Percentiles rank a stretch among this genome's conserved stretches.
Conservation (phyloP, 2,797 vertebrate genomes). For the Poeciliopsis turneri region DNA sequence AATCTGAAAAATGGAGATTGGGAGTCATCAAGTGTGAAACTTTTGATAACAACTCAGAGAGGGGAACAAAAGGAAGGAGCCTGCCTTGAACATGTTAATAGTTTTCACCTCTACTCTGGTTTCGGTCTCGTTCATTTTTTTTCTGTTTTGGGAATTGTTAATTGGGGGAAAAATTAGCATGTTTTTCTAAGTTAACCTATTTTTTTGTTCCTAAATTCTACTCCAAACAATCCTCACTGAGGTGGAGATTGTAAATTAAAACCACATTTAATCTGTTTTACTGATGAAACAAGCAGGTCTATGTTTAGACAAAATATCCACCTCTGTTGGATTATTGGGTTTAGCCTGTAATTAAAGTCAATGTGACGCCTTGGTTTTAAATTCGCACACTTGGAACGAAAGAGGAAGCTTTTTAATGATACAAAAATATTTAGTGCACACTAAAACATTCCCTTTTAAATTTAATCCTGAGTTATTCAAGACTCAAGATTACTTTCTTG, state of each 20-base stretch:
- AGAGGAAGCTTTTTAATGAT: background rate
- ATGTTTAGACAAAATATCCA: background rate
- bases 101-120: conserved; percentile 44
- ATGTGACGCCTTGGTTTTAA: background rate
- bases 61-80: conserved; percentile 36
- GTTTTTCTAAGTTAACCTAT: background rate
- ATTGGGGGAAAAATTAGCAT: background rate
- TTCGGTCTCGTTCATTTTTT: conserved; percentile 62
- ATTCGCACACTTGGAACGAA: background rate
- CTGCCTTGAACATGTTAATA: conserved; percentile 71
- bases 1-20: conserved; percentile 56
- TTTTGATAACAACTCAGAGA: conserved; percentile 56
- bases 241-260: background rate
- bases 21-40: conserved; percentile 68
- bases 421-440: background rate
- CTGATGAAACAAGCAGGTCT: background rate
- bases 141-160: no score
- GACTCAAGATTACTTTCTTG: no score
- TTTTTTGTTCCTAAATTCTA: background rate
- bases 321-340: background rate
- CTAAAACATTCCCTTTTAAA: background rate
- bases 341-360: background rate
- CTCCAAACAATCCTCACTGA: background rate
- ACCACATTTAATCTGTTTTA: background rate
- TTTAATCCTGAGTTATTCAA: background rate